Percentiles rank a stretch among this genome's conserved stretches.
phyloP scores from a whole-genome alignment of 2,888 invertebrate species.

The Dryocosmus kuriphilus region DNA sequence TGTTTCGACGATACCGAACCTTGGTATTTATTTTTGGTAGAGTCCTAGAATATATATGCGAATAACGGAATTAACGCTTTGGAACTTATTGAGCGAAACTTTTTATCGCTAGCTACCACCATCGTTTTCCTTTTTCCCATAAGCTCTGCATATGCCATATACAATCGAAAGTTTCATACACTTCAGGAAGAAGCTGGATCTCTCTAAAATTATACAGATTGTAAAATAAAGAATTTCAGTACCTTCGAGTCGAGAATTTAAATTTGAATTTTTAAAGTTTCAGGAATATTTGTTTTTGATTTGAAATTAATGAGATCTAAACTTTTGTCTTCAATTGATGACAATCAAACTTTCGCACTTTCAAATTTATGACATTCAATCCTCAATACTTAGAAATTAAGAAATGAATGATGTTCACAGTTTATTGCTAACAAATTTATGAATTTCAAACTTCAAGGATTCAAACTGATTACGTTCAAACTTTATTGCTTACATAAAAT shows the following conservation, averaged over 20 bases:
- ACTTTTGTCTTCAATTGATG: background rate
- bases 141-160: background rate
- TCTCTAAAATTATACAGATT: background rate
- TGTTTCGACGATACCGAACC: conserved; percentile 55
- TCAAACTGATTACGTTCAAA: background rate
- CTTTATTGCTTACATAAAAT: conserved; percentile 28
- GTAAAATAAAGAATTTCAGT: background rate
- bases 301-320: no score
- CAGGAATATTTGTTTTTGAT: no score
- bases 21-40: conserved; percentile 57
- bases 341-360: conserved; percentile 38
- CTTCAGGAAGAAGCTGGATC: background rate
- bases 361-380: conserved; percentile 42
- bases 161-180: background rate
- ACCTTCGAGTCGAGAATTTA: background rate
- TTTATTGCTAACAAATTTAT: background rate
- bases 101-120: conserved; percentile 29
- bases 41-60: conserved; percentile 62
- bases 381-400: conserved; percentile 22
- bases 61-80: conserved; percentile 62
- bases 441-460: background rate
- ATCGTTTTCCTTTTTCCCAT: background rate
- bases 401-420: background rate
- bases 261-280: conserved; percentile 35
- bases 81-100: conserved; percentile 64